A percentile compares a stretch with the other conserved stretches of the same genome.
Conservation (phyloP, 2,797 vertebrate species). For the Morelia viridis region DNA sequence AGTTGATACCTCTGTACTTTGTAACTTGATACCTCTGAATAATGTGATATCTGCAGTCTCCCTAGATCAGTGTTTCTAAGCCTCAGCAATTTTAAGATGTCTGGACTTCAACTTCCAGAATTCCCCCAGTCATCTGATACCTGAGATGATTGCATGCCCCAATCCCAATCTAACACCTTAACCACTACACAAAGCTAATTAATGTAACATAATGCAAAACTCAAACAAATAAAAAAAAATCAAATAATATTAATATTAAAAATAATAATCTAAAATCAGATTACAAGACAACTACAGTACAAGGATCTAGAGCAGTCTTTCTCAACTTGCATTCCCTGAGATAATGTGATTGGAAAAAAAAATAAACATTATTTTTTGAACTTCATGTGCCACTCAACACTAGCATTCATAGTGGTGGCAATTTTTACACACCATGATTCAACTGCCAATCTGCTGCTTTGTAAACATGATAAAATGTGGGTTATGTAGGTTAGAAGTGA, state of each 20-base stretch:
- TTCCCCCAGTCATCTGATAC: neutral
- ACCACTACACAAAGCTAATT: neutral
- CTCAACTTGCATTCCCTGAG: neutral
- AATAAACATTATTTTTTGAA: neutral
- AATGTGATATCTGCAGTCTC: neutral
- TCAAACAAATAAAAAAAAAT: neutral
- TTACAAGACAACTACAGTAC: neutral
- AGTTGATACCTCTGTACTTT: neutral
- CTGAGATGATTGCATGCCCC: neutral
- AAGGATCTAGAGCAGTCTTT: neutral
- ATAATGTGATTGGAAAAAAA: neutral
- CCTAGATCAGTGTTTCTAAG: neutral
- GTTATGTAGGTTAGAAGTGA: neutral
- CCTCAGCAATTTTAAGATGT: neutral
- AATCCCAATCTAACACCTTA: neutral
- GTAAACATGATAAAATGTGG: neutral
- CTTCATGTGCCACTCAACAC: neutral
- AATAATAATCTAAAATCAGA: neutral
- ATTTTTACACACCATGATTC: neutral
- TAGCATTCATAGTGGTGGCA: neutral
- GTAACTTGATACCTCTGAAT: neutral
- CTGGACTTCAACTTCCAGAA: neutral
- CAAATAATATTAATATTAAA: neutral
- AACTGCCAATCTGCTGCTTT: neutral
- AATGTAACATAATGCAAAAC: neutral